Conservation (phyloP, 2,797 vertebrate species). For the Protonibea diacanthus region DNA sequence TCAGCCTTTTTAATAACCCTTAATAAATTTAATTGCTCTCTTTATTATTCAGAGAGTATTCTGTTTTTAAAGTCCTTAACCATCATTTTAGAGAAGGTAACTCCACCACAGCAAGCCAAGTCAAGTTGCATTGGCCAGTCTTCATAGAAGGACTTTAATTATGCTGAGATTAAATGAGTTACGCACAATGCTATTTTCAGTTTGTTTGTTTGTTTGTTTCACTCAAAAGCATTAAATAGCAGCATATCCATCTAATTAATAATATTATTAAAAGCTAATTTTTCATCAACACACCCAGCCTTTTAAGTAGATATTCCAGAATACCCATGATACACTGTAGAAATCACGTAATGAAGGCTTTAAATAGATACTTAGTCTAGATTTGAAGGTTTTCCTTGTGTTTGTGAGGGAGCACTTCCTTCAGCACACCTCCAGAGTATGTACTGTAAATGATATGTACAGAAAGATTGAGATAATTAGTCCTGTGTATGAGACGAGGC, state of each 20-base stretch:
- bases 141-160: constrained; percentile 1
- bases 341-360: constrained; percentile 47
- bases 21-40: constrained; percentile 64
- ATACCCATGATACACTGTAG: constrained; percentile 31
- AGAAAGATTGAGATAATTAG: constrained; percentile 61
- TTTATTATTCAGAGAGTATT: constrained; percentile 50
- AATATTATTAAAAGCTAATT: constrained; percentile 36
- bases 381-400: constrained; percentile 47
- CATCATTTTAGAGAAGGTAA: constrained; percentile 29
- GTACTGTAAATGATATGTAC: constrained; percentile 38
- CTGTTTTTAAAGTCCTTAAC: constrained; percentile 34
- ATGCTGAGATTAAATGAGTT: constrained; percentile 17
- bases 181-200: constrained; percentile 19
- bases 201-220: constrained; percentile 23
- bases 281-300: constrained; percentile 22
- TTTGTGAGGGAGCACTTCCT: constrained; percentile 38
- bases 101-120: background rate
- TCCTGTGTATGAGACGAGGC: constrained; percentile 26
- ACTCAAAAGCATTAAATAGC: constrained; percentile 9
- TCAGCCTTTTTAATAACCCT: constrained; percentile 46
- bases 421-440: constrained; percentile 44
- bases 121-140: background rate
- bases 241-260: constrained; percentile 41
- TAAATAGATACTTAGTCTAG: constrained; percentile 62
- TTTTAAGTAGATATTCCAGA: constrained; percentile 44